Base-by-base conservation (phyloP, 2,797 vertebrate genomes). In the Alectoris magna region DNA sequence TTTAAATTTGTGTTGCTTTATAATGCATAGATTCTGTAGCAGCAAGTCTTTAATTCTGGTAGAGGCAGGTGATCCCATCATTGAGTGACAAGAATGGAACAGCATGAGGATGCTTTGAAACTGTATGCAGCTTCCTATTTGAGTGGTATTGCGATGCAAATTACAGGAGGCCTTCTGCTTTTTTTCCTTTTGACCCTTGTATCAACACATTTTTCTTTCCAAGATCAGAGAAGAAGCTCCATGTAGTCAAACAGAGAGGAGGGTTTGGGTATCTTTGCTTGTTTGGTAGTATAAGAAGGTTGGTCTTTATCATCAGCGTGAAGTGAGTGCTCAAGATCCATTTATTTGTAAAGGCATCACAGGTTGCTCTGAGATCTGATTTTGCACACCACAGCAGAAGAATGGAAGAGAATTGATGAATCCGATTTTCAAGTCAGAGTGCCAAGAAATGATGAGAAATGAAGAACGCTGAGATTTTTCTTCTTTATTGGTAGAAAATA, bases 371-470 rank as follows among this genome's bases (percentile, higher is more conserved):
- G 46, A 76, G 12, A 51, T 41, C 14, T 7, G 39, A 31, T 43
- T 64, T 77, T 66, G 49, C 43, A 15, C 18, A 29, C 39, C 23
- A 36, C 26, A 55, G 41, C 49, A 36, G 19, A 53, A 41, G 63
- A 51, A 24, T 24, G 74, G 48, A 83, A 82, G 71, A 24, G 73
- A 88, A 23, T 59, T 84, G 69, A 87, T 66, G 62, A 74, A 38
- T 66, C 46, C 63, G 78, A 69, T 83, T 89, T 87, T 69, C 55
- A 92, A 94, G 63, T 87, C 44, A 36, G 70, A 74, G 11, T 86
- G 39, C 49, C 27, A 41, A 10, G 79, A 92, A 95, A 58, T 34
- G 22, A 15, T 36, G 59, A 85, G 72, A 66, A 78, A 64, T 15
- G 21, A 46, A 49, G 64, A 84, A 39, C n/a, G 15, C 3, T 11